Evolutionary conservation across 2,113 vertebrate species (phyloP).

Genomic region (Pardalotus punctatus): DNA sequence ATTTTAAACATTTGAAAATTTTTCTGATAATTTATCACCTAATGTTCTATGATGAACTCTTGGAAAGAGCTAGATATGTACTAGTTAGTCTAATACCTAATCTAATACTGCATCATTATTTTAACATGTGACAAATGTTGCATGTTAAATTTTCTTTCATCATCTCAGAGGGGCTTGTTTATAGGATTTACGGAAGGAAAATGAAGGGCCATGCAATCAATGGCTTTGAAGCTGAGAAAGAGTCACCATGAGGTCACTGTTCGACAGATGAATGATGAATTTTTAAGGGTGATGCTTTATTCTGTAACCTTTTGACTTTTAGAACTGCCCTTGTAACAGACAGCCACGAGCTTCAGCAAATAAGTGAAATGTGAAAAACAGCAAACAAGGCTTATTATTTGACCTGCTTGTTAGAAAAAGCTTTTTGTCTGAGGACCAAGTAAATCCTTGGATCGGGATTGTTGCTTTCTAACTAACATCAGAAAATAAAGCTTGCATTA

Average conservation of each 20-base stretch:
- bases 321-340: slow-evolving; percentile 37
- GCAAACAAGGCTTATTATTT: slow-evolving; percentile 38
- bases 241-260: slow-evolving; percentile 72
- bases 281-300: slow-evolving; percentile 50
- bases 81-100: slow-evolving; percentile 7
- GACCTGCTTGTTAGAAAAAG: slow-evolving; percentile 19
- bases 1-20: background rate
- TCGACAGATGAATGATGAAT: slow-evolving; percentile 58
- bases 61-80: background rate
- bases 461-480: slow-evolving; percentile 23
- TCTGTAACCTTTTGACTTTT: slow-evolving; percentile 67
- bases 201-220: slow-evolving; percentile 66
- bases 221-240: slow-evolving; percentile 59
- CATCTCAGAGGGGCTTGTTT: slow-evolving; percentile 57
- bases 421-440: background rate
- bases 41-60: background rate
- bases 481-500: background rate
- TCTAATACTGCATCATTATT: slow-evolving; percentile 13
- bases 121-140: background rate
- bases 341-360: slow-evolving; percentile 48
- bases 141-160: slow-evolving; percentile 44
- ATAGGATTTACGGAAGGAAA: slow-evolving; percentile 66
- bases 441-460: background rate
- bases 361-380: slow-evolving; percentile 42
- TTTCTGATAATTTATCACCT: background rate